A percentile compares a stretch with the other conserved stretches of the same genome.
These are phyloP conservation scores for Antennarius striatus DNA, from an alignment of 2,113 vertebrate species.

Conservation along the genomic window DNA sequence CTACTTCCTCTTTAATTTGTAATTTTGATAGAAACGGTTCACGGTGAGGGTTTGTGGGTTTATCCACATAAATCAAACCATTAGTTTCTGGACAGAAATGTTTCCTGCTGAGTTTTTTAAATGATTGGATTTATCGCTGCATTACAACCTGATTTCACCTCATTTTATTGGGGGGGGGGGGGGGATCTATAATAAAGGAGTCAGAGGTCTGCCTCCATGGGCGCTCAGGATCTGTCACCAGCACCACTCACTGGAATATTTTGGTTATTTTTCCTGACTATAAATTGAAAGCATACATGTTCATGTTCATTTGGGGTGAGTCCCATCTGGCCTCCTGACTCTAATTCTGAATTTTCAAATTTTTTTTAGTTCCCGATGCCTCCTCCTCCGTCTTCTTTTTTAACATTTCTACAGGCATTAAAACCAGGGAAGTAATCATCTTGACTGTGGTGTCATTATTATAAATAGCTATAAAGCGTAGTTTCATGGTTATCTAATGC, in stretches of 20 bases:
- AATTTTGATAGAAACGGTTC: too few relatives aligned
- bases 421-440: neutral
- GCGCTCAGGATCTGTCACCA: neutral
- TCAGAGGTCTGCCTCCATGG: neutral
- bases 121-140: neutral
- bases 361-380: neutral
- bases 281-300: constrained; percentile 28
- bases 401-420: neutral
- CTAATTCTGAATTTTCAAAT: constrained; percentile 5
- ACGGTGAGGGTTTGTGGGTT: too few relatives aligned
- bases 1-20: too few relatives aligned
- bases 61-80: too few relatives aligned
- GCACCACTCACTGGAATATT: neutral
- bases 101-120: neutral
- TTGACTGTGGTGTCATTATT: constrained; percentile 20
- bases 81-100: too few relatives aligned
- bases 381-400: neutral
- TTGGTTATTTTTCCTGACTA: constrained; percentile 2
- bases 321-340: constrained; percentile 14
- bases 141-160: neutral
- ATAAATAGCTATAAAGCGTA: constrained; percentile 26
- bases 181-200: neutral
- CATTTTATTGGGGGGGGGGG: too few relatives aligned
- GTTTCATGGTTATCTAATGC: constrained; percentile 21
- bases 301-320: constrained; percentile 25